These are phyloP conservation scores for Lycia hirtaria DNA, from an alignment of 2,888 invertebrate genomes.

Conservation along the genomic window DNA sequence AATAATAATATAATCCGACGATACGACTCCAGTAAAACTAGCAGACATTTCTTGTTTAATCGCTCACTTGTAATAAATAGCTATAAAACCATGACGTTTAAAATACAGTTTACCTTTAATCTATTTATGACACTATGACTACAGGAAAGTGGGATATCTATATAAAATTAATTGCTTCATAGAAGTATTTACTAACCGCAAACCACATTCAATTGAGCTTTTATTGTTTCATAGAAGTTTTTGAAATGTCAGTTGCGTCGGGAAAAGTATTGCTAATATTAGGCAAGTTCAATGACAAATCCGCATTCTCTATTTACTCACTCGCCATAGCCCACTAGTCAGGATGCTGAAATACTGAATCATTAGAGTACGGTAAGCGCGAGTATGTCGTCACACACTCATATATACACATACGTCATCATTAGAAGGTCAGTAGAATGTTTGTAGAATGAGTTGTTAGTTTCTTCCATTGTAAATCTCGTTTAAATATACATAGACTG, in stretches of 20 bases:
- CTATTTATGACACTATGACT: neutral
- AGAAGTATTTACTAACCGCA: slow-evolving; percentile 3
- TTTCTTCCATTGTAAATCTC: slow-evolving; percentile 4
- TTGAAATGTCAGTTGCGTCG: neutral
- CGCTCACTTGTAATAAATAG: no score
- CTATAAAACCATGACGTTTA: no score
- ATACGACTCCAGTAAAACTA: no score
- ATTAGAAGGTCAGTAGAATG: slow-evolving; percentile 16
- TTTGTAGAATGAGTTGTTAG: slow-evolving; percentile 14
- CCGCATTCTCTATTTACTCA: slow-evolving; percentile 35
- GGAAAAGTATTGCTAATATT: slow-evolving; percentile 1
- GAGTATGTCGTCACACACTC: slow-evolving; percentile 31
- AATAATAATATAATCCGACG: no score
- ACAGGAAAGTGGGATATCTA: neutral
- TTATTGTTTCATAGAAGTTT: slow-evolving; percentile 6
- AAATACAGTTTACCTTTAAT: no score
- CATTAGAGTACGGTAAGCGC: slow-evolving; percentile 47
- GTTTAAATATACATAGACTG: neutral
- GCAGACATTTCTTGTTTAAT: no score
- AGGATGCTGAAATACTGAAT: slow-evolving; percentile 44
- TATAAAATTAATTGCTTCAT: slow-evolving; percentile 11
- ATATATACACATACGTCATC: slow-evolving; percentile 25
- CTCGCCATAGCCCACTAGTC: slow-evolving; percentile 27
- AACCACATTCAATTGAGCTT: neutral
- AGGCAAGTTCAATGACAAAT: slow-evolving; percentile 22